Conservation (phyloP, 2,888 invertebrate species). For the Gastrophysa polygoni region DNA sequence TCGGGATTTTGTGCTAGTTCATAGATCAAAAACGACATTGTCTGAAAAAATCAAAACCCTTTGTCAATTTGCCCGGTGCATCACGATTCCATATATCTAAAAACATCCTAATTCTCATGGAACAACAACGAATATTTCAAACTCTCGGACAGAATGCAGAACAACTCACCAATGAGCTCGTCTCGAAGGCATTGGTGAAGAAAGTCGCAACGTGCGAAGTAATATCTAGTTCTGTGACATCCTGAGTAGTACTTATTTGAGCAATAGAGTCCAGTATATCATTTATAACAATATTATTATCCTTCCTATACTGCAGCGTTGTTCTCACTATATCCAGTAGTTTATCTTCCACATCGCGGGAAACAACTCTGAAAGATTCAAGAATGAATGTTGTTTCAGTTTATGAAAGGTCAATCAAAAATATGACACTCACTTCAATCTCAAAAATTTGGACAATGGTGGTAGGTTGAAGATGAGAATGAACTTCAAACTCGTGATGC, state of each 20-base stretch:
- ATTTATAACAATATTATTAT: slow-evolving; percentile 52
- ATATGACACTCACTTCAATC: slow-evolving; percentile 20
- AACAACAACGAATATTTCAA: no score
- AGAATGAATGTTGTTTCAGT: no score
- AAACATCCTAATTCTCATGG: no score
- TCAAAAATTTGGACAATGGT: slow-evolving; percentile 21
- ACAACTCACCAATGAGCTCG: slow-evolving; percentile 53
- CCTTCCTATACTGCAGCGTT: slow-evolving; percentile 52
- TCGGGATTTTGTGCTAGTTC: slow-evolving; percentile 55
- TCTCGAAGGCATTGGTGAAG: slow-evolving; percentile 62
- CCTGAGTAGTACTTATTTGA: slow-evolving; percentile 43
- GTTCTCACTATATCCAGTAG: slow-evolving; percentile 48
- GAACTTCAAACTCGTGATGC: slow-evolving; percentile 5
- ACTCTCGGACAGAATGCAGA: no score
- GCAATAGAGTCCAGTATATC: slow-evolving; percentile 59
- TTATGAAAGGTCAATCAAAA: not conserved
- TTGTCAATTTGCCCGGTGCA: no score
- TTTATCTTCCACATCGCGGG: slow-evolving; percentile 54
- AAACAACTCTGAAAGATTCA: slow-evolving; percentile 37
- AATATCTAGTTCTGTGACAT: slow-evolving; percentile 56
- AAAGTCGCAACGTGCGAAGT: slow-evolving; percentile 63
- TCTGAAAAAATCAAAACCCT: not conserved
- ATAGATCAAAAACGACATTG: slow-evolving; percentile 49
- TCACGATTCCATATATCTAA: not conserved
- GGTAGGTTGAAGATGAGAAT: slow-evolving; percentile 14